A percentile compares a stretch with the other conserved stretches of the same genome.
Evolutionary conservation across 2,113 vertebrate genomes (phyloP).

Genomic region (Tautogolabrus adspersus): DNA sequence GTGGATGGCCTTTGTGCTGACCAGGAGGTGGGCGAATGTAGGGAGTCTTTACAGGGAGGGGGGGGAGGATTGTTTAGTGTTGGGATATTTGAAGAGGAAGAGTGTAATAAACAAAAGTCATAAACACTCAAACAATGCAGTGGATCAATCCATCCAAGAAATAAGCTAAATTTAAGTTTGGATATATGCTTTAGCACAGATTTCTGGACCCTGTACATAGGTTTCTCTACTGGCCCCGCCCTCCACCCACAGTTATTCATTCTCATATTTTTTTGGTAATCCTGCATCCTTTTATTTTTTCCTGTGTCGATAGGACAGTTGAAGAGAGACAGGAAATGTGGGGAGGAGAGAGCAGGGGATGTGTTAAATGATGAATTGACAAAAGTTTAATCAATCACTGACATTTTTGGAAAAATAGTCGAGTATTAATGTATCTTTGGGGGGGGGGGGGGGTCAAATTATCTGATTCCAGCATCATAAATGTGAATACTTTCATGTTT

Average conservation of each 20-base stretch:
- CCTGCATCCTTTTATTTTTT: not conserved
- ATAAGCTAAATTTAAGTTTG: too few relatives aligned
- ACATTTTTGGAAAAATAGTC: too few relatives aligned
- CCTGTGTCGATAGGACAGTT: too few relatives aligned
- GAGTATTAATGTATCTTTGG: too few relatives aligned
- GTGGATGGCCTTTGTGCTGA: slow-evolving; percentile 59
- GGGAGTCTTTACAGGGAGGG: slow-evolving; percentile 18
- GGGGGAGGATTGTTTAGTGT: slow-evolving; percentile 14
- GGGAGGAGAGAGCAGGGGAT: too few relatives aligned
- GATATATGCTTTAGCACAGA: not conserved
- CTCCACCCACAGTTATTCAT: not conserved
- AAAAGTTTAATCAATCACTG: too few relatives aligned
- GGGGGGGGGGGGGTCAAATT: too few relatives aligned
- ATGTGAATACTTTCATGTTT: not conserved
- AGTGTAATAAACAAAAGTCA: not conserved
- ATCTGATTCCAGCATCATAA: too few relatives aligned
- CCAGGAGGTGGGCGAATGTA: slow-evolving; percentile 39
- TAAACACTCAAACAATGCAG: slow-evolving; percentile 14
- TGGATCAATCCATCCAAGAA: not conserved
- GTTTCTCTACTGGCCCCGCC: not conserved
- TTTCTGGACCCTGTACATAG: not conserved
- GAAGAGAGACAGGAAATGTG: too few relatives aligned
- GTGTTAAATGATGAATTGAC: too few relatives aligned
- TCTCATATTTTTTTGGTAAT: not conserved
- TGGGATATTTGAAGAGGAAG: not conserved